phyloP scores from a whole-genome alignment of 2,888 invertebrate genomes.

The Cosmorhoe ocellata region DNA sequence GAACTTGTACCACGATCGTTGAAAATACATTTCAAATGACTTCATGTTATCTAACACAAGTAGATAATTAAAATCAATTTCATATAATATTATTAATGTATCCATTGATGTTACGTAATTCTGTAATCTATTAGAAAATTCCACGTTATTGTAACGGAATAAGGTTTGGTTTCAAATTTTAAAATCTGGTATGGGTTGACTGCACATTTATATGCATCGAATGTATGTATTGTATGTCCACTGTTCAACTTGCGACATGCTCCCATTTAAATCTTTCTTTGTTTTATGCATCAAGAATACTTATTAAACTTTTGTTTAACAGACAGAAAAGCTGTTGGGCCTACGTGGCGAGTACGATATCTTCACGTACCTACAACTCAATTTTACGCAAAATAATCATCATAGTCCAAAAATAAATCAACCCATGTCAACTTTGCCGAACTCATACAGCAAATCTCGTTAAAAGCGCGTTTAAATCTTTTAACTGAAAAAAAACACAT shows the following conservation, averaged over 20 bases:
- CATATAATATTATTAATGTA: slow-evolving; percentile 12
- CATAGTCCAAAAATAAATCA: too few species aligned
- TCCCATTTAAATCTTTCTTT: slow-evolving; percentile 35
- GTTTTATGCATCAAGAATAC: slow-evolving; percentile 31
- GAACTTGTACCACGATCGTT: too few species aligned
- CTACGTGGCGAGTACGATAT: too few species aligned
- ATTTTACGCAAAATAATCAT: too few species aligned
- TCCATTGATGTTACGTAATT: slow-evolving; percentile 4
- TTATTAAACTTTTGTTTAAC: slow-evolving; percentile 18
- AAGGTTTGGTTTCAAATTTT: slow-evolving; percentile 6
- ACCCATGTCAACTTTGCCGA: too few species aligned
- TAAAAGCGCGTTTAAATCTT: too few species aligned
- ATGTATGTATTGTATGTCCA: slow-evolving; percentile 27
- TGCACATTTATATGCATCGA: slow-evolving; percentile 45
- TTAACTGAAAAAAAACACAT: too few species aligned
- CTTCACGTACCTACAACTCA: too few species aligned
- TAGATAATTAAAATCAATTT: slow-evolving; percentile 10
- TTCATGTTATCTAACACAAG: slow-evolving; percentile 10
- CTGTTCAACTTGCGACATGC: slow-evolving; percentile 45
- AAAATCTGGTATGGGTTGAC: background rate
- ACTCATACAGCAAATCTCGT: too few species aligned
- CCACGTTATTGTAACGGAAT: background rate
- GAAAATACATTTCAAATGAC: too few species aligned
- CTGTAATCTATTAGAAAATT: background rate
- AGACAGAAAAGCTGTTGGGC: too few species aligned